Evolutionary conservation across 2,113 vertebrate species (phyloP).

Genomic region (Tympanuchus pallidicinctus): DNA sequence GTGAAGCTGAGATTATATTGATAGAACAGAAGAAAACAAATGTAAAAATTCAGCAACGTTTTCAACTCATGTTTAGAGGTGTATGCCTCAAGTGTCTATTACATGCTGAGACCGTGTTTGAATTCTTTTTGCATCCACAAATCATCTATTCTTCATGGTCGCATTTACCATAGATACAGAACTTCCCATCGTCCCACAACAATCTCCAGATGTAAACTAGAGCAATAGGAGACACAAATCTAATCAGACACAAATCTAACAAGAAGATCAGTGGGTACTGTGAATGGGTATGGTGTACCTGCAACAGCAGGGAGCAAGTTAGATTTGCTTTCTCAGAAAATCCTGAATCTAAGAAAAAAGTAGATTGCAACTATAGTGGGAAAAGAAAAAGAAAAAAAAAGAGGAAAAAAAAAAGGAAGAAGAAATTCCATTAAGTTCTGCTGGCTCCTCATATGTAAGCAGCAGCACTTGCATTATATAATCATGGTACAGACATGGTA

Average conservation of each 20-base stretch:
- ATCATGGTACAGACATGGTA: background rate
- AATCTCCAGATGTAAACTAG: background rate
- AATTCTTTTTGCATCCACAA: background rate
- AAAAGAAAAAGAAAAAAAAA: background rate
- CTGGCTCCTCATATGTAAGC: background rate
- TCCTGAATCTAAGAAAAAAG: background rate
- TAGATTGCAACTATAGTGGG: background rate
- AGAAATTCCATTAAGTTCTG: background rate
- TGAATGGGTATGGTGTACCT: background rate
- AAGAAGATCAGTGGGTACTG: background rate
- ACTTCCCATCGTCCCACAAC: background rate
- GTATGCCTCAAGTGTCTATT: background rate
- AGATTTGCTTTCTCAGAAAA: background rate
- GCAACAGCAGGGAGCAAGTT: background rate
- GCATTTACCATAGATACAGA: background rate
- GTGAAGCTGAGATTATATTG: background rate
- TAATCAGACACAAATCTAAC: background rate
- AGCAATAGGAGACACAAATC: background rate
- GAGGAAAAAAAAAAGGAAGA: too few species aligned
- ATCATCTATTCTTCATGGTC: background rate
- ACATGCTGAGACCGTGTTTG: background rate
- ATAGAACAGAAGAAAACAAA: background rate
- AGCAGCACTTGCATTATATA: background rate
- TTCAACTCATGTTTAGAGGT: background rate
- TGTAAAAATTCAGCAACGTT: background rate